phyloP scores from a whole-genome alignment of 2,113 vertebrate species.

The Dromaius novaehollandiae region DNA sequence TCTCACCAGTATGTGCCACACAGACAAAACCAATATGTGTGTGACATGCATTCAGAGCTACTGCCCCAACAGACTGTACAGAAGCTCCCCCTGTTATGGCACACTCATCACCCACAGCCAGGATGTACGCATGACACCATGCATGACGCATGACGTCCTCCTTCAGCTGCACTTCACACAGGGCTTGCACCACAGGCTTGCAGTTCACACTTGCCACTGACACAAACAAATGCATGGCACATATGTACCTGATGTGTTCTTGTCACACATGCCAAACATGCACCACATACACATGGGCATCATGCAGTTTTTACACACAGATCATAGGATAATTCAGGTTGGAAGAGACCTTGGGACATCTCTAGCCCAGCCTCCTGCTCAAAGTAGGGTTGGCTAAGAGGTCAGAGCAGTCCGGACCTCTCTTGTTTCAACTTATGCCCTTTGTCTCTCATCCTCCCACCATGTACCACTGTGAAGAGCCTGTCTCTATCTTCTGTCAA shows the following conservation, averaged over 20 bases:
- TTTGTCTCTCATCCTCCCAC: background rate
- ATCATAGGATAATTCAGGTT: background rate
- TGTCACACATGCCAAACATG: background rate
- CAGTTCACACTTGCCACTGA: background rate
- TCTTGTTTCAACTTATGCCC: background rate
- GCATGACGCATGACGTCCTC: too few species aligned
- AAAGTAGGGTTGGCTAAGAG: background rate
- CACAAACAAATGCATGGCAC: accelerated
- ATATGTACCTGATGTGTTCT: background rate
- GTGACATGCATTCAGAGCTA: accelerated
- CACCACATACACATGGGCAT: accelerated
- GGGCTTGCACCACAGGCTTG: background rate
- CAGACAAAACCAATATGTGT: background rate
- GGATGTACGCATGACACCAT: background rate
- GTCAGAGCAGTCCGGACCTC: background rate
- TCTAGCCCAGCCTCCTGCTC: background rate
- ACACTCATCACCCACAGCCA: background rate
- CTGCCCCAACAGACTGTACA: background rate
- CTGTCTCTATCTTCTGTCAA: background rate
- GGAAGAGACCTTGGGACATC: background rate
- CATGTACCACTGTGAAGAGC: background rate
- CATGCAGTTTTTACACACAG: too few species aligned
- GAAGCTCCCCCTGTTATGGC: accelerated
- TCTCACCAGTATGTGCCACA: accelerated
- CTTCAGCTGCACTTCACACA: accelerated